Evolutionary conservation across 2,113 vertebrate genomes (phyloP).

Genomic region (Antennarius striatus): DNA sequence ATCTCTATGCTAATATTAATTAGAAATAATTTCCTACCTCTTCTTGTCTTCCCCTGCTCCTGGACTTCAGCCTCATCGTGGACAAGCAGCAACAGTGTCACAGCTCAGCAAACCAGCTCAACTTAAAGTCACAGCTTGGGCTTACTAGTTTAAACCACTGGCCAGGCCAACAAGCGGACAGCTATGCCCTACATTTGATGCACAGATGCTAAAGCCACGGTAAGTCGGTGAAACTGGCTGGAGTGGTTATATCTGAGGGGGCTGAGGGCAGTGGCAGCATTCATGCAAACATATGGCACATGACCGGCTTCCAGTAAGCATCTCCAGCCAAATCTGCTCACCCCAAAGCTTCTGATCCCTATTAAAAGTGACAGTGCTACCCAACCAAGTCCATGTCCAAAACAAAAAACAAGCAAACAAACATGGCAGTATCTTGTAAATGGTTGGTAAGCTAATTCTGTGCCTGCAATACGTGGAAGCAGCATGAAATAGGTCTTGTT

Average conservation of each 20-base stretch:
- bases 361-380: slow-evolving; percentile 54
- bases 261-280: slow-evolving; percentile 22
- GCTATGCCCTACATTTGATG: slow-evolving; percentile 67
- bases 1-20: neutral
- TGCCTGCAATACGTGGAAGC: neutral
- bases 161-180: slow-evolving; percentile 50
- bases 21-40: slow-evolving; percentile 29
- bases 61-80: slow-evolving; percentile 51
- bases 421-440: neutral
- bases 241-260: slow-evolving; percentile 44
- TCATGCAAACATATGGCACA: slow-evolving; percentile 58
- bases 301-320: slow-evolving; percentile 49
- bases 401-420: neutral
- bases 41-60: slow-evolving; percentile 44
- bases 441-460: slow-evolving; percentile 4
- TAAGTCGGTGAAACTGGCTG: slow-evolving; percentile 65
- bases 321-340: slow-evolving; percentile 42
- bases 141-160: slow-evolving; percentile 45
- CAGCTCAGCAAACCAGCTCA: neutral
- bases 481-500: neutral
- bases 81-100: slow-evolving; percentile 25
- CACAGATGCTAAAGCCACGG: slow-evolving; percentile 72
- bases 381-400: slow-evolving; percentile 20
- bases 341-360: slow-evolving; percentile 44
- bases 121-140: slow-evolving; percentile 38